These are phyloP conservation scores for Nixonia krombeini DNA, from an alignment of 1,140 invertebrate species.

Conservation along the genomic window DNA sequence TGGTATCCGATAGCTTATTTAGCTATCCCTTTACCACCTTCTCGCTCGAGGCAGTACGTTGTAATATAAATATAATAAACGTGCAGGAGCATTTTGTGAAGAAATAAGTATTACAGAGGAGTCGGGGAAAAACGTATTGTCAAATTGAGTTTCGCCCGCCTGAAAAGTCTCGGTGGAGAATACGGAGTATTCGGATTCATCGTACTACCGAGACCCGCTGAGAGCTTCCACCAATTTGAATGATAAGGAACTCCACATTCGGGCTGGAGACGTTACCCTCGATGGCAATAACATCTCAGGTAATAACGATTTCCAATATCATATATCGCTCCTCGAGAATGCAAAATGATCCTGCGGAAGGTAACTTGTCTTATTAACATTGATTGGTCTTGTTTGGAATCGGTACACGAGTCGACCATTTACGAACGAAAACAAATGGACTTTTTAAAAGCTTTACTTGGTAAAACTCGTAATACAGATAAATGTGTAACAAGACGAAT, in stretches of 20 bases:
- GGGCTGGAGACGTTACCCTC: not conserved
- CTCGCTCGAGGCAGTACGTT: too few relatives aligned
- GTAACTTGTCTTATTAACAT: not conserved
- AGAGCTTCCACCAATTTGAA: conserved; percentile 35
- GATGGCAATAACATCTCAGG: conserved; percentile 13
- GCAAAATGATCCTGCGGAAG: conserved; percentile 10
- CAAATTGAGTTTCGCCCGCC: conserved; percentile 27
- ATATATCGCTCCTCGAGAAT: not conserved
- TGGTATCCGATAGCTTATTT: too few relatives aligned
- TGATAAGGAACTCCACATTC: conserved; percentile 21
- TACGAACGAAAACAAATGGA: too few relatives aligned
- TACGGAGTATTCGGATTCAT: conserved; percentile 9
- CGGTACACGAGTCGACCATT: too few relatives aligned
- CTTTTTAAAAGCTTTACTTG: too few relatives aligned
- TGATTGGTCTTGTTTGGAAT: too few relatives aligned
- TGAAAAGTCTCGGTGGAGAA: conserved; percentile 23
- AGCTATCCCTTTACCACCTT: too few relatives aligned
- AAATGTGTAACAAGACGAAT: too few relatives aligned
- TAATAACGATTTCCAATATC: conserved; percentile 15
- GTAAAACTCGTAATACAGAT: too few relatives aligned
- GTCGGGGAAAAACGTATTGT: conserved; percentile 28
- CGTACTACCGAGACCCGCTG: conserved; percentile 15
- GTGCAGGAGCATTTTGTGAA: conserved; percentile 16
- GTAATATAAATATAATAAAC: not conserved
- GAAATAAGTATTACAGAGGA: conserved; percentile 23